Percentiles rank a stretch among this genome's conserved stretches.
Conservation (phyloP, 2,888 invertebrate species). For the Drosophila aldrichi region DNA sequence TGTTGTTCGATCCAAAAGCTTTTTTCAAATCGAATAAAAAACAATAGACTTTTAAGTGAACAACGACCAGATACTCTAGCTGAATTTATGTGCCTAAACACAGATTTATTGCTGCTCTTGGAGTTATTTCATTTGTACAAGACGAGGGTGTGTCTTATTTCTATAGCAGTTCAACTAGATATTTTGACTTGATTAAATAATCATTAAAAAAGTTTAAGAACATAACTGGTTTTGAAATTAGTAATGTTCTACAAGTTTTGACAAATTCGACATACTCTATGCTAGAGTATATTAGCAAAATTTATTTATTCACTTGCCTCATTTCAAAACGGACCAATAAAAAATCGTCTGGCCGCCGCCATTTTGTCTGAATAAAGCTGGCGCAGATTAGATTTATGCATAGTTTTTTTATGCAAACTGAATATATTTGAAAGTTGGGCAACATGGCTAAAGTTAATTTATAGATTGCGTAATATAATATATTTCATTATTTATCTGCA, state of each 20-base stretch:
- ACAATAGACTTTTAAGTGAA: too few relatives aligned
- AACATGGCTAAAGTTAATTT: background rate
- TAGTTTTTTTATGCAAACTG: background rate
- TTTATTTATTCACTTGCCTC: constrained; percentile 16
- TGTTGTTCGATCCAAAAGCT: constrained; percentile 42
- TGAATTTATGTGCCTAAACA: background rate
- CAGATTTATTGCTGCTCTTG: too few relatives aligned
- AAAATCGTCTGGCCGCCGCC: constrained; percentile 23
- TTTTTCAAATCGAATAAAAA: constrained; percentile 3
- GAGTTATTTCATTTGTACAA: too few relatives aligned
- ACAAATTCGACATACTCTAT: background rate
- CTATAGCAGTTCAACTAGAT: background rate
- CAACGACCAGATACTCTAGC: background rate
- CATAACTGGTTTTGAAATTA: background rate
- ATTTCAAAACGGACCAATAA: constrained; percentile 40
- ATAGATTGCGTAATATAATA: background rate
- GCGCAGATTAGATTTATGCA: background rate
- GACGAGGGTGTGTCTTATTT: background rate
- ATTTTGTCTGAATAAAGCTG: constrained; percentile 29
- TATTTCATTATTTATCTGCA: background rate
- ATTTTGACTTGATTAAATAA: too few relatives aligned
- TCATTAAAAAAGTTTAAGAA: too few relatives aligned
- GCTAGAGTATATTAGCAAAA: constrained; percentile 9
- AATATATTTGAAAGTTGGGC: background rate
- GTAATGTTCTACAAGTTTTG: background rate